Conservation (phyloP, 2,888 invertebrate genomes). For the Tenodera sinensis region DNA sequence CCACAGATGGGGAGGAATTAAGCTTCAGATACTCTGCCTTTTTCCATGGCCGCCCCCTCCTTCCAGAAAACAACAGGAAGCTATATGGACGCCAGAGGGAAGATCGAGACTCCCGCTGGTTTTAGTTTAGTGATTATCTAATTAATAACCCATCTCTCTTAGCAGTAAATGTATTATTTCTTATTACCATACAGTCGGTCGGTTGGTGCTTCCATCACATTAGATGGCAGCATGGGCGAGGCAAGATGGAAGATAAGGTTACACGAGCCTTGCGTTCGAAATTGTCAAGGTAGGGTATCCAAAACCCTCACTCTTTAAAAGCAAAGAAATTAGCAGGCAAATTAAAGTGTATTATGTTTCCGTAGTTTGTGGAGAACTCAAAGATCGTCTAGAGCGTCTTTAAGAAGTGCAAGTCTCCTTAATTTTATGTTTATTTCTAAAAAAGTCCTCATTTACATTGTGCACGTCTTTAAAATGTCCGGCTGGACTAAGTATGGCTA, state of each 20-base stretch:
- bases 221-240: not conserved
- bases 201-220: not conserved
- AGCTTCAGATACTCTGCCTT: slow-evolving; percentile 19
- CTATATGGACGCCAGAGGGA: slow-evolving; percentile 7
- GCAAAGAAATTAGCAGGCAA: not conserved
- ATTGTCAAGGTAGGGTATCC: not conserved
- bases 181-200: slow-evolving; percentile 24
- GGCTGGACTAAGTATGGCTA: too few species aligned
- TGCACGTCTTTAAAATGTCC: too few species aligned
- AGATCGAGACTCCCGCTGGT: slow-evolving; percentile 19
- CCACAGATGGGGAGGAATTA: slow-evolving; percentile 22
- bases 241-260: not conserved
- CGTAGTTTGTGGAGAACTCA: too few species aligned
- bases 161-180: slow-evolving; percentile 31
- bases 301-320: not conserved
- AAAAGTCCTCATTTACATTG: too few species aligned
- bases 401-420: too few species aligned
- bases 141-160: slow-evolving; percentile 30
- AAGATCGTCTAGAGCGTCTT: too few species aligned
- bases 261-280: not conserved
- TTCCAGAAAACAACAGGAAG: slow-evolving; percentile 11
- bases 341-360: not conserved
- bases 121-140: slow-evolving; percentile 30
- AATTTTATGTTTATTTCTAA: too few species aligned
- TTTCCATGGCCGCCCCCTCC: slow-evolving; percentile 4